These are phyloP conservation scores for Drosophila macrospina DNA, from an alignment of 2,888 invertebrate species.

Conservation along the genomic window DNA sequence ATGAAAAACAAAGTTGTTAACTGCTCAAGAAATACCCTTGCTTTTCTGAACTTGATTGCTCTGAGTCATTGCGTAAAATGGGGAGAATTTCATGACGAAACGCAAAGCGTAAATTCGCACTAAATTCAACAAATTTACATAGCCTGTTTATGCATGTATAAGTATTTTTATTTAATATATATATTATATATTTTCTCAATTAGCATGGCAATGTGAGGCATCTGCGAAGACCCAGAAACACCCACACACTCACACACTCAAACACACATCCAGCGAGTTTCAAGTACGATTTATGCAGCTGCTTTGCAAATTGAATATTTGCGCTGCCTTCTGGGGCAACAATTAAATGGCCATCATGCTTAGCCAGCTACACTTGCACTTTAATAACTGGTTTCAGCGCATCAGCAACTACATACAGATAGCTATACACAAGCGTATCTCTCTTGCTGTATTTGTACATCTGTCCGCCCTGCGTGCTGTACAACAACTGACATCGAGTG, in stretches of 20 bases:
- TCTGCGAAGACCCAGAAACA: conserved; percentile 22
- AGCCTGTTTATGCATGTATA: conserved; percentile 41
- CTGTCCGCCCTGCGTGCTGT: conserved; percentile 53
- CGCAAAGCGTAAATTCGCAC: conserved; percentile 48
- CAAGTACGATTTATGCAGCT: conserved; percentile 49
- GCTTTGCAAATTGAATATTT: conserved; percentile 42
- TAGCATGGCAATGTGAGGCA: conserved; percentile 62
- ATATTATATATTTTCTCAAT: conserved; percentile 47
- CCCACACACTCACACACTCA: conserved; percentile 33
- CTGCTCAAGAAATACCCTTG: conserved; percentile 28
- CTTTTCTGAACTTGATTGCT: conserved; percentile 29
- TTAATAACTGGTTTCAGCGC: conserved; percentile 60
- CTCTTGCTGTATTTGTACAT: conserved; percentile 19
- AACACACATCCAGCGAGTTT: not conserved
- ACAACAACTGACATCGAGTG: conserved; percentile 62
- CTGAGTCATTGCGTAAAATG: conserved; percentile 62
- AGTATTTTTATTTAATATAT: conserved; percentile 29
- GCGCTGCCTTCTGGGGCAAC: conserved; percentile 48
- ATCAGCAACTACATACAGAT: conserved; percentile 16
- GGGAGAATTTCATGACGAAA: conserved; percentile 69
- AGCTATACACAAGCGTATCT: not conserved
- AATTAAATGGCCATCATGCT: conserved; percentile 63
- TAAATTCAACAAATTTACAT: conserved; percentile 26
- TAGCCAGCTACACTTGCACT: conserved; percentile 56
- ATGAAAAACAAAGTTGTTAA: conserved; percentile 45